Base-by-base conservation (phyloP, 2,888 invertebrate species). In the Poecilobothrus nobilitatus region DNA sequence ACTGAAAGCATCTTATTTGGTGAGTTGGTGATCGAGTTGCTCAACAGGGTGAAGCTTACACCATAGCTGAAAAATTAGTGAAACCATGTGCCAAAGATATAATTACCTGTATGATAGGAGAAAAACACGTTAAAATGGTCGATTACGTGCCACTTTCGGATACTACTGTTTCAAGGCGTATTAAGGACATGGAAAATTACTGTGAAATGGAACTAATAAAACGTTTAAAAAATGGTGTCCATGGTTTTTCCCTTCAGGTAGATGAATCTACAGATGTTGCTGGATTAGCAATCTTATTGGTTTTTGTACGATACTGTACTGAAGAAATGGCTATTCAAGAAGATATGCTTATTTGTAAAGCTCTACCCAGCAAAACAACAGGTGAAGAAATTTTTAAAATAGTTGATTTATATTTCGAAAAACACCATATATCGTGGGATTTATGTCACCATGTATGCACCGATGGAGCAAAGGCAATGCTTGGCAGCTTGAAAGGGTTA, bases 391-490 rank as follows among this genome's bases (percentile, higher is more conserved):
- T 63, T 34, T 63, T 63, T 22, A 63, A 63, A 22, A 12, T 63
- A 21, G 15, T 63, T 21, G 27, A 22, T 63, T 12, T 2, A 22
- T 63, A 22, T 63, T 63, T 63, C 1, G 15, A 63, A 1, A 1
- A 21, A 12, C 21, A 63, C 22, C 22, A 27, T 63, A 12, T 63
- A 63, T 21, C 21, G 3, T 66, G 66, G 66, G 22, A 44, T 44
- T 12, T 22, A 21, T 66, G 66, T 66, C 21, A 4, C 3, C 21
- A 44, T 66, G 44, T 66, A 20, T 44, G 41, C 9, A 73, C 71
- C 22, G 73, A 72, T 65, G 69, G 74, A 70, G 68, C 76, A 37
- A 72, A 41, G 8, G 53, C 66, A 41, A 66, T 61, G 66, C 18
- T 61, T 6, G 66, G 66, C 10, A 66, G 22, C 18, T 27, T 22